Evolutionary conservation across 2,888 invertebrate genomes (phyloP).

Genomic region (Drosophila flavopinicola): DNA sequence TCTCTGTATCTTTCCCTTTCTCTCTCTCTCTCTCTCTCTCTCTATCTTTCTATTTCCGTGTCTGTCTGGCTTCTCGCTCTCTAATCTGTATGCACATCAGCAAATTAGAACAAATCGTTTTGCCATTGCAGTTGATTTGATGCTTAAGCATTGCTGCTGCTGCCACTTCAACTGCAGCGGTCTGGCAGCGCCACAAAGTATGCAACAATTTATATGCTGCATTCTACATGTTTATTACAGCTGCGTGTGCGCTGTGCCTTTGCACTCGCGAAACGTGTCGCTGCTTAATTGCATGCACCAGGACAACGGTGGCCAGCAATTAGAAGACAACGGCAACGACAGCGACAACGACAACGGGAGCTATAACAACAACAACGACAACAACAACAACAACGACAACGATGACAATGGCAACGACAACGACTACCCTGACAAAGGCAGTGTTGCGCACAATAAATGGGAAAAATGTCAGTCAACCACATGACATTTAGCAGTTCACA

Average conservation of each 20-base stretch:
- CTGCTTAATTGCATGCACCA: conserved; percentile 65
- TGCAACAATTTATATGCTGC: conserved; percentile 63
- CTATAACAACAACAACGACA: conserved; percentile 11
- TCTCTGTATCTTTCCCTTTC: conserved; percentile 1
- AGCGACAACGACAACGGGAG: conserved; percentile 11
- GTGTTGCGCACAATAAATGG: conserved; percentile 30
- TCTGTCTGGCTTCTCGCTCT: not conserved
- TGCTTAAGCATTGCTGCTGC: conserved; percentile 41
- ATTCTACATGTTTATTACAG: conserved; percentile 61
- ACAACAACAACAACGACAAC: conserved; percentile 5
- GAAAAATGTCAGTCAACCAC: conserved; percentile 55
- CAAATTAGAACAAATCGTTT: conserved; percentile 70
- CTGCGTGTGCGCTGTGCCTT: conserved; percentile 60
- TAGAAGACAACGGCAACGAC: conserved; percentile 48
- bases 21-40: not conserved
- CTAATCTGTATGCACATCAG: conserved; percentile 72
- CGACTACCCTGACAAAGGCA: conserved; percentile 16
- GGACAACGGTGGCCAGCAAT: conserved; percentile 59
- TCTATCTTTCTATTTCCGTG: not conserved
- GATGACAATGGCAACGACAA: conserved; percentile 16
- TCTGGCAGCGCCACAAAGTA: conserved; percentile 29
- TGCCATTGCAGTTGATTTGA: conserved; percentile 69
- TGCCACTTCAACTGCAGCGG: conserved; percentile 33
- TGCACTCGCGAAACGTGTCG: conserved; percentile 58
- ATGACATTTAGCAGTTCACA: conserved; percentile 63